Percentiles rank a stretch among this genome's conserved stretches.
Conservation (phyloP, 2,888 invertebrate species). For the Nomada flava region DNA sequence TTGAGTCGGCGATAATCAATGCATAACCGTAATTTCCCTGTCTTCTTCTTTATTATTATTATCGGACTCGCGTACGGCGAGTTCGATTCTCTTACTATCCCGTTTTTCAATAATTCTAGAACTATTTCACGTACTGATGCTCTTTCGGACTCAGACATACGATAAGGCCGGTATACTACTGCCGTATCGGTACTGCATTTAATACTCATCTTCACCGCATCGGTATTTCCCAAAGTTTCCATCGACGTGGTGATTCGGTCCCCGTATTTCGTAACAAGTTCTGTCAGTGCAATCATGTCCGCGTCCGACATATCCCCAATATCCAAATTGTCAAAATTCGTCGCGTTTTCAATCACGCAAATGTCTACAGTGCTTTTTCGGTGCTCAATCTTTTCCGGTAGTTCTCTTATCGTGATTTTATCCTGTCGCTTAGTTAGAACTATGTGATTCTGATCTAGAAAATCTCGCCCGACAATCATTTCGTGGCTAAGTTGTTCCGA, state of each 20-base stretch:
- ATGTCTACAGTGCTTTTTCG: too few relatives aligned
- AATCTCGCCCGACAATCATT: neutral
- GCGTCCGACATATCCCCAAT: too few relatives aligned
- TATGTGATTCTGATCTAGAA: neutral
- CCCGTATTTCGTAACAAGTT: too few relatives aligned
- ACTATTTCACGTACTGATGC: neutral
- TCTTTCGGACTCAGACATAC: neutral
- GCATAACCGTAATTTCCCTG: neutral
- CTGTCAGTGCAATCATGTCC: too few relatives aligned
- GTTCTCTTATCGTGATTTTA: neutral
- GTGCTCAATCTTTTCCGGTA: too few relatives aligned
- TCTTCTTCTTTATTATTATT: neutral
- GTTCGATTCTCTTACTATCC: neutral
- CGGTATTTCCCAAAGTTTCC: too few relatives aligned
- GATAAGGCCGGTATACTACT: neutral
- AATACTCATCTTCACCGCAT: too few relatives aligned
- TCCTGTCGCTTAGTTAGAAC: neutral
- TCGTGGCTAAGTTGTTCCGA: neutral
- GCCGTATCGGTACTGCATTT: too few relatives aligned
- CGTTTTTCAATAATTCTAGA: neutral
- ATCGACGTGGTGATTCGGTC: too few relatives aligned
- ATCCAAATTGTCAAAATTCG: too few relatives aligned
- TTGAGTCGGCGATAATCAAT: too few relatives aligned
- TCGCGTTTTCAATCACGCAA: too few relatives aligned
- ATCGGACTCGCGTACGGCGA: neutral